A percentile compares a stretch with the other conserved stretches of the same genome.
phyloP scores from a whole-genome alignment of 2,113 vertebrate genomes.

The Hucho hucho region DNA sequence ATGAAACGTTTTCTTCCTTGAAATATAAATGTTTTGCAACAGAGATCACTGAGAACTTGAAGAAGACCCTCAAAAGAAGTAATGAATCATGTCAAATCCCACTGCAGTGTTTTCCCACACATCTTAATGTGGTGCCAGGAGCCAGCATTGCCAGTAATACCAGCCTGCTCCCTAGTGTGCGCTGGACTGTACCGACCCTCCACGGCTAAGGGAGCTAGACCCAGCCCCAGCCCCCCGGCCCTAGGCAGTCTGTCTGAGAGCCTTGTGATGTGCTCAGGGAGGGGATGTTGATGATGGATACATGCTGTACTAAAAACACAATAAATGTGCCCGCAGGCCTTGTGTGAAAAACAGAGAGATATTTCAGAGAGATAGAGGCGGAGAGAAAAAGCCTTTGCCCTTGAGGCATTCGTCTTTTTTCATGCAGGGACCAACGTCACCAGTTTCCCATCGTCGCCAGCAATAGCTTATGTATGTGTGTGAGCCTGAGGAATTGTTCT shows the following conservation, averaged over 20 bases:
- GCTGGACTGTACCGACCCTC: slow-evolving; percentile 47
- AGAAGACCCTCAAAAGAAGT: not conserved
- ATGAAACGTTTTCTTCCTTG: not conserved
- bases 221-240: slow-evolving; percentile 18
- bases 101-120: not conserved
- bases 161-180: not conserved
- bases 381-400: slow-evolving; percentile 36
- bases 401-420: slow-evolving; percentile 62
- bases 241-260: slow-evolving; percentile 51
- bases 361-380: slow-evolving; percentile 26
- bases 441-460: slow-evolving; percentile 48
- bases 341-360: slow-evolving; percentile 16
- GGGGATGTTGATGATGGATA: slow-evolving; percentile 61
- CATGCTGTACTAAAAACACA: slow-evolving; percentile 59
- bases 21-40: not conserved
- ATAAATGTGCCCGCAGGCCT: slow-evolving; percentile 48
- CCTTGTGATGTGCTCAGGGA: slow-evolving; percentile 47
- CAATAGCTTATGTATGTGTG: slow-evolving; percentile 40
- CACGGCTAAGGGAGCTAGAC: slow-evolving; percentile 51
- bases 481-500: slow-evolving; percentile 33
- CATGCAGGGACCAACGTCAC: slow-evolving; percentile 52
- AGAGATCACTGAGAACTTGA: too few relatives aligned
- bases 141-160: not conserved
- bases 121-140: not conserved
- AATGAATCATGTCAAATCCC: not conserved